These are phyloP conservation scores for Yasuhikotakia modesta DNA, from an alignment of 2,797 vertebrate species.

Conservation along the genomic window DNA sequence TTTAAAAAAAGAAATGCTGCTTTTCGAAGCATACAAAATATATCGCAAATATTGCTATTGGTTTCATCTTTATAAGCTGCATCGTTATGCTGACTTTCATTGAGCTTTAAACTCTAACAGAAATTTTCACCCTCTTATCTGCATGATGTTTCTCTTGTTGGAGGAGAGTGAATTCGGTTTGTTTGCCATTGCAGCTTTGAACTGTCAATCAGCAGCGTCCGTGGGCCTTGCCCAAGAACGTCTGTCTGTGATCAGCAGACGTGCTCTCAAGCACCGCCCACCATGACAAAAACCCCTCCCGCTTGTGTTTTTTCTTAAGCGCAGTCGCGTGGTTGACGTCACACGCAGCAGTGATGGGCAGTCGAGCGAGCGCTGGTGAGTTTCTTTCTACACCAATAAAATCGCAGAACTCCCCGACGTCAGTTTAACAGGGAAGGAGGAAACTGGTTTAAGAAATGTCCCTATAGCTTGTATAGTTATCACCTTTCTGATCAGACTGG, in stretches of 20 bases:
- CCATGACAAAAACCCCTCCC: slow-evolving; percentile 51
- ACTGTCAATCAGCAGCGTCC: background rate
- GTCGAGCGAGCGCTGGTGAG: slow-evolving; percentile 78
- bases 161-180: background rate
- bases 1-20: too few relatives aligned
- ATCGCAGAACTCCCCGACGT: slow-evolving; percentile 63
- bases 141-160: background rate
- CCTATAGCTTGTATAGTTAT: slow-evolving; percentile 4
- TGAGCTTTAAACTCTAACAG: too few relatives aligned
- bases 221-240: too few relatives aligned
- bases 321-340: slow-evolving; percentile 47
- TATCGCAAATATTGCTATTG: background rate
- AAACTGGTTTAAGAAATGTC: slow-evolving; percentile 37
- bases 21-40: background rate
- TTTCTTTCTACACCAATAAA: slow-evolving; percentile 76
- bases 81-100: slow-evolving; percentile 18
- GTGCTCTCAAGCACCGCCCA: background rate
- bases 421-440: slow-evolving; percentile 69
- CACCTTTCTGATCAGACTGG: background rate
- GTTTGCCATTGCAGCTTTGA: background rate
- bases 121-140: background rate
- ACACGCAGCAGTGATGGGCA: slow-evolving; percentile 68
- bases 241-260: background rate
- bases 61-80: background rate
- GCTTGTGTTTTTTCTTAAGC: background rate